phyloP scores from a whole-genome alignment of 2,797 vertebrate species.

The Gallirallus australis region DNA sequence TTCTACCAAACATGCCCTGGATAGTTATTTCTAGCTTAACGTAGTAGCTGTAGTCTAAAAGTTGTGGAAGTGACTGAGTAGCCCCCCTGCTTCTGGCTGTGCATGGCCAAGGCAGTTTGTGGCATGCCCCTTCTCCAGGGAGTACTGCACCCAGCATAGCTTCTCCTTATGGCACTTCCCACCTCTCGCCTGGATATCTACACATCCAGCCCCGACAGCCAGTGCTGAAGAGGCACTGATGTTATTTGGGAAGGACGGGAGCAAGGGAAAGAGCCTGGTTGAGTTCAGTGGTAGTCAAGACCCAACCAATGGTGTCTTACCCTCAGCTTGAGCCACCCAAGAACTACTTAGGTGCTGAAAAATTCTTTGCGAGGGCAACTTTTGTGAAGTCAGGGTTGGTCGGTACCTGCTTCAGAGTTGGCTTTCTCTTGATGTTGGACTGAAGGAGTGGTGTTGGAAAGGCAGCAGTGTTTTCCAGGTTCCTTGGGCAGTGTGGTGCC shows the following conservation, averaged over 20 bases:
- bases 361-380: not conserved
- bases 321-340: not conserved
- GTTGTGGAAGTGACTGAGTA: accelerated
- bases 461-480: not conserved
- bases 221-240: accelerated
- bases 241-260: not conserved
- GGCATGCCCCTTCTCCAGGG: not conserved
- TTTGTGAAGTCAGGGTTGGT: not conserved
- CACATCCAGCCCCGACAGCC: not conserved
- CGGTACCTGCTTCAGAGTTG: not conserved
- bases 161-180: accelerated
- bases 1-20: not conserved
- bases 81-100: not conserved
- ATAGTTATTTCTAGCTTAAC: not conserved
- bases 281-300: not conserved
- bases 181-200: accelerated
- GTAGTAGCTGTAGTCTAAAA: not conserved
- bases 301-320: not conserved
- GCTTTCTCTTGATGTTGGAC: not conserved
- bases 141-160: accelerated
- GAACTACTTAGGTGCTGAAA: accelerated
- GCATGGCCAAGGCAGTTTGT: accelerated
- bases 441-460: not conserved
- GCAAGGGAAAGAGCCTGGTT: not conserved
- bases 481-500: not conserved